Percentiles rank a stretch among this genome's conserved stretches.
Evolutionary conservation across 2,797 vertebrate genomes (phyloP).

Genomic region (Trachurus trachurus): DNA sequence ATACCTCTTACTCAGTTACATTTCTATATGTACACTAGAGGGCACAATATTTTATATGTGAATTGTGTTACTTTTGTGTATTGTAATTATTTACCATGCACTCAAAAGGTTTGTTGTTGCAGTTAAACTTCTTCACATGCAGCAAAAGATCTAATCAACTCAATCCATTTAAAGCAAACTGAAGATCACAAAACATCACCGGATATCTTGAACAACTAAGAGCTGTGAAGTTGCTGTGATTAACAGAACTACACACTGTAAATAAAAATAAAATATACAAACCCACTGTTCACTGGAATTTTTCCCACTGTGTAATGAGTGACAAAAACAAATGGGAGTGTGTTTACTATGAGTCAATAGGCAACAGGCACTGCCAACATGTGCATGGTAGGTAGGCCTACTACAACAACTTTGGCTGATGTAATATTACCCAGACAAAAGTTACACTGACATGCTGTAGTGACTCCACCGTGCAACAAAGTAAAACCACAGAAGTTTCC

Average conservation of each 20-base stretch:
- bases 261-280: conserved; percentile 8
- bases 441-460: background rate
- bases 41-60: background rate
- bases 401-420: background rate
- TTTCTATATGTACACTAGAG: background rate
- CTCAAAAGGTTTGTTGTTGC: too few relatives aligned
- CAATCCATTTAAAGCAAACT: background rate
- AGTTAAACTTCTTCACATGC: background rate
- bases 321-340: background rate
- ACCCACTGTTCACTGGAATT: background rate
- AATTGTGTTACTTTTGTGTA: background rate
- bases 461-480: background rate
- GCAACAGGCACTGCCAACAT: background rate
- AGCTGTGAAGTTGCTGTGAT: background rate
- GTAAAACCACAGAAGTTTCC: background rate
- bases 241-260: background rate
- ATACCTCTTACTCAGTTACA: background rate
- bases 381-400: background rate
- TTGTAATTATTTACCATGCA: background rate
- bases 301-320: background rate
- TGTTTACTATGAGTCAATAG: background rate
- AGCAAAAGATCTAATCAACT: background rate
- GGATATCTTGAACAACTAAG: too few relatives aligned
- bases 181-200: background rate
- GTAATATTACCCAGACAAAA: background rate